Percentiles rank a stretch among this genome's conserved stretches.
These are phyloP conservation scores for Rhinopomastus cyanomelas DNA, from an alignment of 2,113 vertebrate species.

Conservation along the genomic window DNA sequence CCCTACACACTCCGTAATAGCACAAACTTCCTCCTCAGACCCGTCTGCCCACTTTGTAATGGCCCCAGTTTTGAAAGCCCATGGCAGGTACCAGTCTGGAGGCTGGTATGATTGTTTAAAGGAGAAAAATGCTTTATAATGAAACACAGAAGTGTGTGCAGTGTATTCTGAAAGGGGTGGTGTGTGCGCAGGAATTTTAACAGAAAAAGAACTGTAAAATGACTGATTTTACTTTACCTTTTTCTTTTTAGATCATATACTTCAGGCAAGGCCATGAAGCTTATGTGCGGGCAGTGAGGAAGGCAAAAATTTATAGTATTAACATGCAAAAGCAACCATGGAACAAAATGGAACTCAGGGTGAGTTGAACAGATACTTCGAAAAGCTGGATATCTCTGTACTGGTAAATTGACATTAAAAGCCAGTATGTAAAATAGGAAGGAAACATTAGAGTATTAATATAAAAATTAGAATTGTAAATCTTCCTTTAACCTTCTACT, in stretches of 20 bases:
- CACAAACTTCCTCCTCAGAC: no score
- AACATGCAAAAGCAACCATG: slow-evolving; percentile 98
- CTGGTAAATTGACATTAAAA: neutral
- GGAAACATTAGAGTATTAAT: neutral
- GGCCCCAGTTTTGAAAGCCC: neutral
- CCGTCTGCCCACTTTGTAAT: no score
- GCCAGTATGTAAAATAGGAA: neutral
- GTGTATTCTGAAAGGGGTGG: neutral
- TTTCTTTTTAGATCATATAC: slow-evolving; percentile 87
- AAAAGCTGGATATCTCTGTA: neutral
- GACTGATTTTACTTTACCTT: neutral
- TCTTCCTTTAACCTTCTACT: neutral
- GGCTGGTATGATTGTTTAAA: neutral
- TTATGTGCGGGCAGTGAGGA: slow-evolving; percentile 93
- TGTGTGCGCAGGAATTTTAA: neutral
- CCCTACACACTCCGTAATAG: neutral
- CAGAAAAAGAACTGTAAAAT: neutral
- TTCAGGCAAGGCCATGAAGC: slow-evolving; percentile 98
- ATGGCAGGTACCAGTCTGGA: neutral
- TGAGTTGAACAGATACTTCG: slow-evolving; percentile 54
- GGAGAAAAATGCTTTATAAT: neutral
- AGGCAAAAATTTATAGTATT: slow-evolving; percentile 92
- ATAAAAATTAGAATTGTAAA: neutral
- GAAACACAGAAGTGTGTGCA: neutral
- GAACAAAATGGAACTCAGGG: slow-evolving; percentile 98